A percentile compares a stretch with the other conserved stretches of the same genome.
Evolutionary conservation across 2,888 invertebrate genomes (phyloP).

Genomic region (Drosophila setosimentum): DNA sequence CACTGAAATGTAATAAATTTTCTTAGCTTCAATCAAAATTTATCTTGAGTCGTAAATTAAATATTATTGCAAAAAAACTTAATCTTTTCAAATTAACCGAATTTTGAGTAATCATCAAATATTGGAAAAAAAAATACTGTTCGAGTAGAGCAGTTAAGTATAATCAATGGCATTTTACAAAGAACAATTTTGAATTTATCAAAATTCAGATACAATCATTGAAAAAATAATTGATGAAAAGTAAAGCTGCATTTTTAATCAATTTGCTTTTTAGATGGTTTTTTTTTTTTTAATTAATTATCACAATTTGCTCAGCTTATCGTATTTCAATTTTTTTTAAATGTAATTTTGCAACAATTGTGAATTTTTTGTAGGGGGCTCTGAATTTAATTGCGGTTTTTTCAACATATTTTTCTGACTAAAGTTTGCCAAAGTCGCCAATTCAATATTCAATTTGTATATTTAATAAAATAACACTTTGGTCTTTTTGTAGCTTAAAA

Average conservation of each 20-base stretch:
- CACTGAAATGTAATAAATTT: background rate
- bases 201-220: background rate
- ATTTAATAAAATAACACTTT: background rate
- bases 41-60: background rate
- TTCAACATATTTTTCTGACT: background rate
- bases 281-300: background rate
- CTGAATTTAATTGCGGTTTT: background rate
- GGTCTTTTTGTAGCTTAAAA: background rate
- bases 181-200: background rate
- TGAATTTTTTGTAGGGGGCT: background rate
- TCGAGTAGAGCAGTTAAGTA: background rate
- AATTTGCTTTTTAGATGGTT: background rate
- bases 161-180: background rate
- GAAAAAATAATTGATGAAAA: background rate
- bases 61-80: background rate
- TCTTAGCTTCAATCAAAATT: background rate
- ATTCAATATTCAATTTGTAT: background rate
- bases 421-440: background rate
- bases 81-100: background rate
- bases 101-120: background rate
- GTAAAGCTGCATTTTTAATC: background rate
- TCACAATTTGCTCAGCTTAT: background rate
- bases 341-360: background rate
- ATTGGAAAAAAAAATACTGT: background rate
- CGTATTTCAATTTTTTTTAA: background rate